These are phyloP conservation scores for Psilopsiagon aymara DNA, from an alignment of 2,113 vertebrate genomes.

Conservation along the genomic window DNA sequence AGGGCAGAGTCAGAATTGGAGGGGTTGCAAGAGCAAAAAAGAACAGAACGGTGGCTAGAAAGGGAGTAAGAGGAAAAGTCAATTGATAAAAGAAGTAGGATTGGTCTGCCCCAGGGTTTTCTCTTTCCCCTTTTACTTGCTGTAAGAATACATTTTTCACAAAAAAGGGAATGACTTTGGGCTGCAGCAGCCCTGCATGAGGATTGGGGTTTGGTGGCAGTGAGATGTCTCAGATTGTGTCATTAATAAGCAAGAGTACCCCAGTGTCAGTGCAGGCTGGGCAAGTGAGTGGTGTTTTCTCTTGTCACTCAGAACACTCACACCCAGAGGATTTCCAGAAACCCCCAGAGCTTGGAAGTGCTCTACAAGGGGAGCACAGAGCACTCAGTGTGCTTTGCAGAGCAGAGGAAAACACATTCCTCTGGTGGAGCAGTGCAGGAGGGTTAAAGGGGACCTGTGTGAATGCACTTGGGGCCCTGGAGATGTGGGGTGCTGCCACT, in stretches of 20 bases:
- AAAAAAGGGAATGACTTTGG: not conserved
- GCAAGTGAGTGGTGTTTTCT: not conserved
- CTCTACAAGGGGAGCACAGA: not conserved
- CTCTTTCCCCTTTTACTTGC: not conserved
- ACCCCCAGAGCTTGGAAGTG: not conserved
- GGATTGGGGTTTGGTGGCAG: not conserved
- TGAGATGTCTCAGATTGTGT: not conserved
- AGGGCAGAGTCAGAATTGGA: not conserved
- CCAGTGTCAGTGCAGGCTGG: not conserved
- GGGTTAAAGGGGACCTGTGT: fast-evolving
- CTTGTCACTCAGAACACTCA: not conserved
- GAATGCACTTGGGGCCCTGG: not conserved
- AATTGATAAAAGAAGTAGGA: not conserved
- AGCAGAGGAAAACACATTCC: fast-evolving
- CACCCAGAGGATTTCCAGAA: not conserved
- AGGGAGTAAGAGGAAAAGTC: not conserved
- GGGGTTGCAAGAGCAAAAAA: not conserved
- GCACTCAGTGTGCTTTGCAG: not conserved
- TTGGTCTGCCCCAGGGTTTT: not conserved
- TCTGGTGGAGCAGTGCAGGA: not conserved
- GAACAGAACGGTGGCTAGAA: not conserved
- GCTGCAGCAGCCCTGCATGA: fast-evolving
- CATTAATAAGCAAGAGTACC: not conserved
- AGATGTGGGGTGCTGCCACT: not conserved
- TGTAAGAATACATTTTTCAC: not conserved